Base-by-base conservation (phyloP, 1,140 invertebrate genomes). In the Ladona fulva region DNA sequence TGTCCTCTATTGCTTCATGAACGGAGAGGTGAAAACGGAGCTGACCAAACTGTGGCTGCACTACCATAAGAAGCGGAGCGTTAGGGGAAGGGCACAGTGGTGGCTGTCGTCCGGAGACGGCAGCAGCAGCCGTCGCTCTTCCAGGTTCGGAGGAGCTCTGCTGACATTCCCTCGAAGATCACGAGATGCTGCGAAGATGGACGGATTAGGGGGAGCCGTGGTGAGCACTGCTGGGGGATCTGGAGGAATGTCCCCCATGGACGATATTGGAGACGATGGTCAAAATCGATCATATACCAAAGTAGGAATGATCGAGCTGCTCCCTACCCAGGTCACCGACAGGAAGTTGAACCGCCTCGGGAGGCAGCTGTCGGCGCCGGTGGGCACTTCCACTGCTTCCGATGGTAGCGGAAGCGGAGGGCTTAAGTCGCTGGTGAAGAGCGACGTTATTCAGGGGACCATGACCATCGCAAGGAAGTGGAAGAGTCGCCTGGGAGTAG, bases 1-100 rank as follows among this genome's bases (percentile, higher is more conserved):
- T 0, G 85, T 92, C 37, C 83, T 92, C 25, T 92, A 92, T 82
- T 92, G 91, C 82, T 91, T 92, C 77, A 83, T 91, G 76, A 92
- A 92, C 82, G 89, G 87, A 0, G 89, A 92, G 83, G 91, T 92
- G 0, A 85, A 89, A 66, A 80, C 85, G 3, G 89, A 90, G 80
- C 80, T 90, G 79, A 80, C 76, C 74, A 74, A 74, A 22, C 8
- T 24, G 10, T 74, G 74, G 74, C 22, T 74, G 44, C 44, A 52
- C 44, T 19, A 52, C 44, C 74, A n/a, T 12, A 22, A 25, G 22
- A 12, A 74, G 25, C 8, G n/a, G 74, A 22, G n/a, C 22, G 25
- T 8, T 19, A 10, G 44, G 44, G 44, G 44, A 19, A n/a, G n/a
- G n/a, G n/a, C n/a, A n/a, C 44, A 52, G 44, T 52, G 44, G 44